Percentiles rank a stretch among this genome's conserved stretches.
phyloP scores from a whole-genome alignment of 1,140 invertebrate genomes.

The Drosophila albomicans region DNA sequence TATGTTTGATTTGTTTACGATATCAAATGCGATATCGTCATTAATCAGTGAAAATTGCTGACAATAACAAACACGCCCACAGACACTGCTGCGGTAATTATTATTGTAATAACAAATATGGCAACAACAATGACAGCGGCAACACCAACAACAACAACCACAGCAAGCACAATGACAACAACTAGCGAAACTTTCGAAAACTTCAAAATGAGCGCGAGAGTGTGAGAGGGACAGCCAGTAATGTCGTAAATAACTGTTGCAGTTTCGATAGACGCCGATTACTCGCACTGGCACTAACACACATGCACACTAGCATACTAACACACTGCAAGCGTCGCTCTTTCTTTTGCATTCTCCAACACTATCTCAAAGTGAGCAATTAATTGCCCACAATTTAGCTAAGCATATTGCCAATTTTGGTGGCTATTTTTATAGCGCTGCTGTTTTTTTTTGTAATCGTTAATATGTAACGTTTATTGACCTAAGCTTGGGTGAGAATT shows the following conservation, averaged over 20 bases:
- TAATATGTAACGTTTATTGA: constrained; percentile 60
- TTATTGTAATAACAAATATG: constrained; percentile 28
- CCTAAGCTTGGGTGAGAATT: constrained; percentile 29
- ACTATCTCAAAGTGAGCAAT: constrained; percentile 21
- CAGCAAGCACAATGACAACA: not conserved
- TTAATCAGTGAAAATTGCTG: constrained; percentile 66
- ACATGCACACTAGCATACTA: not conserved
- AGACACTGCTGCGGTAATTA: constrained; percentile 23
- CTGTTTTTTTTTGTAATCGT: constrained; percentile 24
- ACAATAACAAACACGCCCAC: constrained; percentile 59
- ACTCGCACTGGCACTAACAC: not conserved
- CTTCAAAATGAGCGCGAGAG: constrained; percentile 5
- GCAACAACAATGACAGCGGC: constrained; percentile 7
- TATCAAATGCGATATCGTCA: constrained; percentile 46
- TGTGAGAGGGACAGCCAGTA: constrained; percentile 2
- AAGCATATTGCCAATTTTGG: constrained; percentile 40
- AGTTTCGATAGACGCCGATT: not conserved
- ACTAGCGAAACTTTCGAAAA: constrained; percentile 34
- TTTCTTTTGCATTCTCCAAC: constrained; percentile 14
- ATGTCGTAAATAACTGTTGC: constrained; percentile 29
- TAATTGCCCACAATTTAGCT: constrained; percentile 41
- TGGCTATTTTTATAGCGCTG: constrained; percentile 20
- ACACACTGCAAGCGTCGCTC: not conserved
- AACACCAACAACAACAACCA: constrained; percentile 3
- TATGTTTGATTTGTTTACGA: constrained; percentile 56